Conservation (phyloP, 1,140 invertebrate species). For the Drosophila miranda region DNA sequence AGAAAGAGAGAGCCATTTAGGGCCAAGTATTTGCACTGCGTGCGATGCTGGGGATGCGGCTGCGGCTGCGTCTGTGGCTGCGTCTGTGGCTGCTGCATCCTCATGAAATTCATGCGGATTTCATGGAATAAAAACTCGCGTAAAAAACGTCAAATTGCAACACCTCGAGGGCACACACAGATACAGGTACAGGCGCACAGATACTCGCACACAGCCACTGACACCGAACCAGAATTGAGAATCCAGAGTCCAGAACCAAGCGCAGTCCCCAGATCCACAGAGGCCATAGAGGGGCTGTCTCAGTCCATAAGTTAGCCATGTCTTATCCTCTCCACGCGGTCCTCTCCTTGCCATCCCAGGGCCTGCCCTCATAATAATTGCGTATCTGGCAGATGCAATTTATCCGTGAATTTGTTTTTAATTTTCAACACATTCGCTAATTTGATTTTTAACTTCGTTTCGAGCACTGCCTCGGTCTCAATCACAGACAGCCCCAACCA, state of each 20-base stretch:
- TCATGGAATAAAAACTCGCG: constrained; percentile 78
- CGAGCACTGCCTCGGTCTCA: constrained; percentile 76
- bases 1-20: constrained; percentile 66
- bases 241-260: constrained; percentile 35
- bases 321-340: not conserved
- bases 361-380: constrained; percentile 78
- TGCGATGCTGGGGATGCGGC: constrained; percentile 23
- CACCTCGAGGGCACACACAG: constrained; percentile 74
- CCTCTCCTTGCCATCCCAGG: not conserved
- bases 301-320: constrained; percentile 69
- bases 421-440: constrained; percentile 83
- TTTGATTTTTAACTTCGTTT: constrained; percentile 82
- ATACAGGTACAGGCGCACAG: constrained; percentile 26
- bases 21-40: constrained; percentile 77
- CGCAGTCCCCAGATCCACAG: constrained; percentile 11
- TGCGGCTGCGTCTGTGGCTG: constrained; percentile 37
- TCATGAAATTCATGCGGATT: constrained; percentile 63
- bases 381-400: constrained; percentile 82
- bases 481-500: constrained; percentile 73
- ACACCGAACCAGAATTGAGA: constrained; percentile 12
- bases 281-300: constrained; percentile 11
- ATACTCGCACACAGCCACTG: constrained; percentile 15
- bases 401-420: constrained; percentile 83
- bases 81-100: constrained; percentile 45
- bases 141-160: constrained; percentile 82